phyloP scores from a whole-genome alignment of 1,140 invertebrate species.

The Brachionus rubens region DNA sequence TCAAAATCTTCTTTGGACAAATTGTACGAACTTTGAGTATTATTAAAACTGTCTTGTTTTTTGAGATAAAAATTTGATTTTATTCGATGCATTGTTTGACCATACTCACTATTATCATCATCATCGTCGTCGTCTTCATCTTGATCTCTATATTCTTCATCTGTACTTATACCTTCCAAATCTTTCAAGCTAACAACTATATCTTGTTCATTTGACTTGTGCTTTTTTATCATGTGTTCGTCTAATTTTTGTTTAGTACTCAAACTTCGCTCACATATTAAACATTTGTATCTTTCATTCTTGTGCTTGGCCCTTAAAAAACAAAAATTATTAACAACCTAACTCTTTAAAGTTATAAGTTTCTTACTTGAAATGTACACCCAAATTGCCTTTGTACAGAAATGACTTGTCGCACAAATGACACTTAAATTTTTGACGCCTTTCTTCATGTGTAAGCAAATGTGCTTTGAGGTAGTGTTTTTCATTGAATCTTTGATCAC shows the following conservation, averaged over 20 bases:
- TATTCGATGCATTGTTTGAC: not conserved
- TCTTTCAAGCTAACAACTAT: constrained; percentile 4
- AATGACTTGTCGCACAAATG: constrained; percentile 25
- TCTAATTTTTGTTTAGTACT: constrained; percentile 10
- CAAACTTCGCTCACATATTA: not conserved
- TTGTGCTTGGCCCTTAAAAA: not conserved
- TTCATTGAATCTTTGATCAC: constrained; percentile 21
- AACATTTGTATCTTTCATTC: constrained; percentile 10
- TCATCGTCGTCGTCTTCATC: not conserved
- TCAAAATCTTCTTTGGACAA: constrained; percentile 29
- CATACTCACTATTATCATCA: not conserved
- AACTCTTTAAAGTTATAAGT: not conserved
- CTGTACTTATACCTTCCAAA: constrained; percentile 26
- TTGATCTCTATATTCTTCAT: not conserved
- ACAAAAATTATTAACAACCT: not conserved
- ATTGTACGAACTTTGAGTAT: not conserved
- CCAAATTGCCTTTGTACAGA: constrained; percentile 33
- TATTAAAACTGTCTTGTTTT: constrained; percentile 33
- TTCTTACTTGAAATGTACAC: not conserved
- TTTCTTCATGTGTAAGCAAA: not conserved
- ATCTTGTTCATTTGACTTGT: not conserved
- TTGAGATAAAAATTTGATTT: constrained; percentile 25
- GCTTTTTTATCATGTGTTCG: constrained; percentile 18
- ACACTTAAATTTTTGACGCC: not conserved
- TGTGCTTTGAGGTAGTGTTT: constrained; percentile 17